Conservation (phyloP, 2,113 vertebrate species). For the Pseudopodoces humilis region DNA sequence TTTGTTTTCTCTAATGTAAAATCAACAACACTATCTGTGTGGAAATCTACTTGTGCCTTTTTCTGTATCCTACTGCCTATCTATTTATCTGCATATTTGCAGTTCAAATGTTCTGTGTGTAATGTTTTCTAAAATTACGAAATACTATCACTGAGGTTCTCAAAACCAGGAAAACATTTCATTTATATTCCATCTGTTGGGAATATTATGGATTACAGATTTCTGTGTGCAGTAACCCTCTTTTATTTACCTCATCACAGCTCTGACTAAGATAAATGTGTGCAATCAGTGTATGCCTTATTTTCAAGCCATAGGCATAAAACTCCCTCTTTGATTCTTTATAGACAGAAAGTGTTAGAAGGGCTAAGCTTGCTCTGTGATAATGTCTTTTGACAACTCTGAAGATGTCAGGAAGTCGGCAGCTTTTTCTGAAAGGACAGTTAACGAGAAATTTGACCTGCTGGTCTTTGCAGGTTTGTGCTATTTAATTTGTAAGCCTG, state of each 20-base stretch:
- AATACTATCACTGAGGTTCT: background rate
- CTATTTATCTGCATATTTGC: background rate
- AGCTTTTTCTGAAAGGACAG: conserved; percentile 23
- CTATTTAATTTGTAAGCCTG: background rate
- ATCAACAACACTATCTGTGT: background rate
- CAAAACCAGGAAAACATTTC: background rate
- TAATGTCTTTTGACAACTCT: conserved; percentile 51
- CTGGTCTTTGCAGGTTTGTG: conserved; percentile 27
- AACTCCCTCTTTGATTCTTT: background rate
- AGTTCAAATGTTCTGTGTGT: background rate
- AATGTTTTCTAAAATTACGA: background rate
- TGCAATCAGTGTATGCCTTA: background rate
- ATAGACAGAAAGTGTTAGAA: conserved; percentile 10
- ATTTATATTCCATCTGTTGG: background rate
- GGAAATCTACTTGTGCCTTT: background rate
- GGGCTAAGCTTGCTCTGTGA: background rate
- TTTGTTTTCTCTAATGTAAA: background rate
- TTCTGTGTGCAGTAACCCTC: background rate
- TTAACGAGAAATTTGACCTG: background rate
- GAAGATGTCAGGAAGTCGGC: background rate
- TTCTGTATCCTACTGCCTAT: background rate
- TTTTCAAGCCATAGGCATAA: conserved; percentile 36
- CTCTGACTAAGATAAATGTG: conserved; percentile 7
- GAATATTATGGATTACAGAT: background rate
- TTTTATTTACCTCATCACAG: background rate